Conservation (phyloP, 1,140 invertebrate genomes). For the Drosophila baimaii region DNA sequence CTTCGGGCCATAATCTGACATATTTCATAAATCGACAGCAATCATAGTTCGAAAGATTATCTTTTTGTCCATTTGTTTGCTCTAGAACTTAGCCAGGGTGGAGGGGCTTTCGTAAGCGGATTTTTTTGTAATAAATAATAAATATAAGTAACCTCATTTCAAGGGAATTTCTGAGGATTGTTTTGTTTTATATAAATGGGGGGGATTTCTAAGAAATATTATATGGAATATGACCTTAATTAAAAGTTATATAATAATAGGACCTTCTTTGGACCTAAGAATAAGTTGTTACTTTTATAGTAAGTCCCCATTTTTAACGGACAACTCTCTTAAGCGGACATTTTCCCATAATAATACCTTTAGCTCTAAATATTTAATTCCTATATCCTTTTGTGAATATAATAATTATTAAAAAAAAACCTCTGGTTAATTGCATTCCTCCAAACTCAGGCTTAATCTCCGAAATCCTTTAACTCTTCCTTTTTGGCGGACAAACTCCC, state of each 20-base stretch:
- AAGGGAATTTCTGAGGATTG: neutral
- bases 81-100: neutral
- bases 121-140: conserved; percentile 4
- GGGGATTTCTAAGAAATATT: neutral
- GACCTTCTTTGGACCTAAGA: neutral
- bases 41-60: conserved; percentile 33
- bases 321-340: neutral
- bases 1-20: conserved; percentile 34
- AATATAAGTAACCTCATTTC: neutral
- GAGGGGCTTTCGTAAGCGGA: neutral
- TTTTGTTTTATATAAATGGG: neutral
- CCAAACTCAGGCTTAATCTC: neutral
- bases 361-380: neutral
- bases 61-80: conserved; percentile 12
- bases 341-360: neutral
- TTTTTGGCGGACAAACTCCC: conserved; percentile 20
- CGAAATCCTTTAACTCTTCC: neutral
- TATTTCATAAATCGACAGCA: conserved; percentile 31
- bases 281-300: neutral
- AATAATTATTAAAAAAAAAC: neutral
- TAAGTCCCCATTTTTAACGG: neutral
- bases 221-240: neutral
- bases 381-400: neutral
- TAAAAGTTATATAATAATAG: neutral
- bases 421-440: neutral